Base-by-base conservation (phyloP, 2,797 vertebrate genomes). In the Sebastes dallii region DNA sequence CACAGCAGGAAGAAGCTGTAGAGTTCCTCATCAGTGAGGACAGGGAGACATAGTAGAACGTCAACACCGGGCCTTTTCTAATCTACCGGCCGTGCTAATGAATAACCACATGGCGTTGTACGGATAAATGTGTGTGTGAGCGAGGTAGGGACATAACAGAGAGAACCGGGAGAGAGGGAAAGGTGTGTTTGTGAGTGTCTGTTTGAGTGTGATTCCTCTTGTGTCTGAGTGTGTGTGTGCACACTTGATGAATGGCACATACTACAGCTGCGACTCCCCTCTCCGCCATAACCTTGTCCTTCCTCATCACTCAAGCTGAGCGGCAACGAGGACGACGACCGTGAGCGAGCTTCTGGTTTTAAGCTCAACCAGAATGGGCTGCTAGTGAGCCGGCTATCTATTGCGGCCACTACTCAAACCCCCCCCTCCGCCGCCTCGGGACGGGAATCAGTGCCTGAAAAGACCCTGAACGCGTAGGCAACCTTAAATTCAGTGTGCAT, bases 261-360 rank as follows among this genome's bases (percentile, higher is more conserved):
- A 83, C 75, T 86, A 24, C 86, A 92, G 93, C 88, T 91, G 87
- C 34, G 71, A 80, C 88, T 86, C 82, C 60, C 72, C 75, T 82
- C 83, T 89, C 87, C 75, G 74, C 88, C 83, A 89, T 92, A 89
- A 95, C 95, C 94, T 94, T 95, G 92, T 94, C 93, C 92, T 87
- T 92, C 89, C 86, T 91, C 94, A 94, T 95, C 94, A 87, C 90
- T 94, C 93, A 92, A 79, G 78, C 82, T 39, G 67, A 92, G 85
- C 72, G 59, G 77, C 84, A 65, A 72, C 39, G 24, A 82, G 82
- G 86, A 78, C 78, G 42, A 78, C 61, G 80, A 76, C 86, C 77
- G 66, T 25, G 27, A 87, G 82, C 62, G 25, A 82, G 84, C 86
- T 78, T 66, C 84, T 75, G 75, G 71, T 86, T 89, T 75, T 66